Evolutionary conservation across 2,888 invertebrate genomes (phyloP), one percentile per base, ranked within the genome.

Genomic region (Parnassius mnemosyne): DNA sequence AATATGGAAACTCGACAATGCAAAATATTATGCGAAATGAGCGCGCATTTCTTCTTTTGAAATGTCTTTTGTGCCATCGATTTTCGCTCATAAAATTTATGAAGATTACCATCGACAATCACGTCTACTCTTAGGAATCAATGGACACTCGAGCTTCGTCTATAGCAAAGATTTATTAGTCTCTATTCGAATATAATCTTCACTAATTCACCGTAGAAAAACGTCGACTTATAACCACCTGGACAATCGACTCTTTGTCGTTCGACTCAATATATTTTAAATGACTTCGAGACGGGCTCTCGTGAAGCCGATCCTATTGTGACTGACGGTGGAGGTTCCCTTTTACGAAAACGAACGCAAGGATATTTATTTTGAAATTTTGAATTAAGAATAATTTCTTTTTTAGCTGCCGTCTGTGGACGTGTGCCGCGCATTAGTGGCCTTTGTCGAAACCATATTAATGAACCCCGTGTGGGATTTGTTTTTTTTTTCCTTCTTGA

Each of bases 131-230:
- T 70, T 69, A 71, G 82, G 79, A 85, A 86, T 87, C 88, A 88
- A 87, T 88, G 84, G 85, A 79, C 78, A 75, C 78, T 79, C 77
- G 68, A 74, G 77, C 71, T 70, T 73, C 70, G 70, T 70, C 74
- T 76, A 81, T 71, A 67, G 66, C 66, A 65, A 79, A 87, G 90
- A 91, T 91, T 91, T 90, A 90, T 90, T 89, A 87, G 81, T 69
- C 75, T 71, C 87, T 82, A 89, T 89, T 89, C 81, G 84, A 84
- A 77, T 71, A 81, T 89, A 89, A 89, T 89, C 85, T 84, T 78
- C 80, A 84, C 88, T 89, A 90, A 90, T 89, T 88, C 87, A 88
- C 82, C 81, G 87, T 84, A 85, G 86, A 89, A 87, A 88, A 87
- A 86, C 82, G 81, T 79, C 74, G 79, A 78, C 77, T 82, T 85